Base-by-base conservation (phyloP, 2,888 invertebrate genomes). In the Zelleria hepariella region DNA sequence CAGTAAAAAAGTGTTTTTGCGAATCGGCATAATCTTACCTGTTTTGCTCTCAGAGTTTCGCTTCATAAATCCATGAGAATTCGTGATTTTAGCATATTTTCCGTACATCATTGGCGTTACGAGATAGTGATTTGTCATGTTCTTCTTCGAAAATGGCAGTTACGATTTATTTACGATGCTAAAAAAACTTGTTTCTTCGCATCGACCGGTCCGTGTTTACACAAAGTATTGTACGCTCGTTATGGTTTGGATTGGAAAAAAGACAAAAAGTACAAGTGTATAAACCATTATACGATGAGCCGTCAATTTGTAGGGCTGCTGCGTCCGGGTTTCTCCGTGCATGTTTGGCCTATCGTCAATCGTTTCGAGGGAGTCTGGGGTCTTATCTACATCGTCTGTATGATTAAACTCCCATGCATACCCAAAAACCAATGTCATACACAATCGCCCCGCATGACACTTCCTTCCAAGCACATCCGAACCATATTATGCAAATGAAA, bases 401-500 rank as follows among this genome's bases (percentile, higher is more conserved):
- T 32, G 15, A 32, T 32, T 2, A 10, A 32, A 15, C 32, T 32
- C 32, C 32, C 32, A 32, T 15, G 32, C 2, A 32, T 8, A 15
- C 32, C 32, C 32, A 5, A 32, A 32, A 32, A 3, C 15, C 32
- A 42, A 42, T 15, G 15, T 42, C 10, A 15, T 32, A 32, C 5
- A 42, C 15, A 10, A 42, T 15, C 32, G 32, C 15, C 32, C 32
- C 32, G 15, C 32, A 42, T 15, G 15, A 42, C 15, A 15, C 32
- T 42, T 42, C 32, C 32, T 42, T 4, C 32, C 32, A 3, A 10
- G 10, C 32, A 3, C 32, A 42, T 42, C 32, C 15, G 32, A 15
- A 42, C 32, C 32, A 51, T 20, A 58, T 76, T 80, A 80, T 76
- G 63, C 67, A 62, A 69, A 68, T 68, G 68, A 68, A 66, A 64